Conservation (phyloP, 2,888 invertebrate species). For the Nematopogon swammerdamellus region DNA sequence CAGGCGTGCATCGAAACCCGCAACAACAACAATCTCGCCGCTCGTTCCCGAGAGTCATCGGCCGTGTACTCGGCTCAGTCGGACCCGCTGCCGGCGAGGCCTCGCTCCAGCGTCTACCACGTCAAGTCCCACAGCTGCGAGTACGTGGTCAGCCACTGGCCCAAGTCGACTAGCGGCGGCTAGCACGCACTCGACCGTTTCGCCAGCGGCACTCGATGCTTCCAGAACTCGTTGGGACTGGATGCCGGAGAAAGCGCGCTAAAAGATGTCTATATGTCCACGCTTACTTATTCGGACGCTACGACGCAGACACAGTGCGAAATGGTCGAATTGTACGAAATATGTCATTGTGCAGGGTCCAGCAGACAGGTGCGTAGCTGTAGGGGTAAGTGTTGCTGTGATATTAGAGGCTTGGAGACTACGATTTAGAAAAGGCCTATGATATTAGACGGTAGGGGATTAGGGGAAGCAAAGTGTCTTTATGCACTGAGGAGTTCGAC, state of each 20-base stretch:
- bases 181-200: not conserved
- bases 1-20: not conserved
- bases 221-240: not conserved
- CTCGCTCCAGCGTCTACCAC: conserved; percentile 37
- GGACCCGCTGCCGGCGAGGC: conserved; percentile 17
- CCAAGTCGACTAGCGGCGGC: not conserved
- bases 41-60: not conserved
- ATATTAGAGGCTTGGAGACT: not conserved
- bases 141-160: not conserved
- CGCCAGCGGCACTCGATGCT: not conserved
- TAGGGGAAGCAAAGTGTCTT: too few relatives aligned
- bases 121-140: not conserved
- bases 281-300: not conserved
- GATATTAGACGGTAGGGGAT: too few relatives aligned
- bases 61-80: not conserved
- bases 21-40: too few relatives aligned
- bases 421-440: not conserved
- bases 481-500: too few relatives aligned
- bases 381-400: not conserved
- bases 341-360: not conserved
- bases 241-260: too few relatives aligned
- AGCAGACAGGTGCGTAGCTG: not conserved
- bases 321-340: not conserved
- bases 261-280: too few relatives aligned
- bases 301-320: not conserved